Evolutionary conservation across 2,113 vertebrate species (phyloP).

Genomic region (Gracilinanus agilis): DNA sequence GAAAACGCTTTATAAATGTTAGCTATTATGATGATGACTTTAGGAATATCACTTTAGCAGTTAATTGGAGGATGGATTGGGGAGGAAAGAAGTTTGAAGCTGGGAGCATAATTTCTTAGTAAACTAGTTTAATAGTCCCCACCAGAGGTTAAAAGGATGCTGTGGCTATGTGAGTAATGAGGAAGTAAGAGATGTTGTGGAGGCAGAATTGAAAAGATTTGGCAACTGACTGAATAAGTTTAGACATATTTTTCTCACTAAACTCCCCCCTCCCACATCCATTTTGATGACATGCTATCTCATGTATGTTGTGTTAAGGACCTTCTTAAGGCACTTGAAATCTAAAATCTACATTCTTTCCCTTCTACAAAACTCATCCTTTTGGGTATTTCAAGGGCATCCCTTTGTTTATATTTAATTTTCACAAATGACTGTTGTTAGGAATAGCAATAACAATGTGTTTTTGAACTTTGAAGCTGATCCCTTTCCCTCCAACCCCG

Average conservation of each 20-base stretch:
- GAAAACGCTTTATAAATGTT: background rate
- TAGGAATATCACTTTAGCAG: background rate
- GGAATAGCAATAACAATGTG: background rate
- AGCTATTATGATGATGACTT: background rate
- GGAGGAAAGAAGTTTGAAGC: background rate
- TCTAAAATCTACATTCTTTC: background rate
- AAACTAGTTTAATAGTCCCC: background rate
- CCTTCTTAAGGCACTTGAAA: background rate
- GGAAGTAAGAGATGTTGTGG: background rate
- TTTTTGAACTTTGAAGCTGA: background rate
- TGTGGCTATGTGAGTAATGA: background rate
- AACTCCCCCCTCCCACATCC: background rate
- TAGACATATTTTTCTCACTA: background rate
- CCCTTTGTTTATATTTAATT: background rate
- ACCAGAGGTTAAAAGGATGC: background rate
- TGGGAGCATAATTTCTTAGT: background rate
- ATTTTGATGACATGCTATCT: background rate
- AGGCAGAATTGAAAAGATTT: background rate
- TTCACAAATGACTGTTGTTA: background rate
- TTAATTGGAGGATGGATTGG: background rate
- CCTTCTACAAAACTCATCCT: background rate
- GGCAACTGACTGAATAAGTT: background rate
- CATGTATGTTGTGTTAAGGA: background rate
- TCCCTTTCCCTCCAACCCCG: background rate
- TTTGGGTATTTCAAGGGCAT: background rate